Base-by-base conservation (phyloP, 2,113 vertebrate species). In the Pelecanus crispus region DNA sequence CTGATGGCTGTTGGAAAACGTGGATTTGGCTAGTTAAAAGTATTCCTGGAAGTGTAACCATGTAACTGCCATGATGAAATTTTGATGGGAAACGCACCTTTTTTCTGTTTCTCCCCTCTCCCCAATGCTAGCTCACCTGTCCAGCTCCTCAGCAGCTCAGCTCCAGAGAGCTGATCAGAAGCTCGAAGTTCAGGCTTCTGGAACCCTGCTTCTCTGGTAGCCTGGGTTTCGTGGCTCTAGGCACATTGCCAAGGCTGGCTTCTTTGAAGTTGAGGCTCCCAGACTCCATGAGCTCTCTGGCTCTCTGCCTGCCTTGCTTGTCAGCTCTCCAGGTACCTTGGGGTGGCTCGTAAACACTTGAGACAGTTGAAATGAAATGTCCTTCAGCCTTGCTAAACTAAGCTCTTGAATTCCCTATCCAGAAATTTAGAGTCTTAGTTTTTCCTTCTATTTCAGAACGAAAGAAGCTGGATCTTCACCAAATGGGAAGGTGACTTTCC, bases 191-290 rank as follows among this genome's bases (percentile, higher is more conserved):
- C 86, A 90, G 93, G 62, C 29, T 58, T 42, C 58, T 75, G 44
- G 42, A 22, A 88, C 58, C 45, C 32, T 66, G 36, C 26, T 52
- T 80, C 47, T 70, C 4, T 36, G 81, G 18, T 49, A 74, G 56
- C 83, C 72, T 53, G 72, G 50, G 9, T 86, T 91, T 85, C 2
- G 6, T 89, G 66, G 86, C 89, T 70, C 22, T 34, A 19, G 95
- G 90, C 91, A 11, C 17, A 0, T 47, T 72, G 93, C 93, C 93
- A 87, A 17, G 44, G 53, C 73, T 49, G 59, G 14, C 45, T 58
- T 58, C 94, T 96, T 96, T 94, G 86, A 87, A 95, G 94, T 36
- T 53, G 34, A 56, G 56, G 56, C 83, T 95, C 73, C 40, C 81
- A 87, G 77, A 56, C 53, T 87, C 68, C 21, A 1, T 38, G 61